Conservation (phyloP, 2,888 invertebrate species). For the Enoplolaimus lenunculus region DNA sequence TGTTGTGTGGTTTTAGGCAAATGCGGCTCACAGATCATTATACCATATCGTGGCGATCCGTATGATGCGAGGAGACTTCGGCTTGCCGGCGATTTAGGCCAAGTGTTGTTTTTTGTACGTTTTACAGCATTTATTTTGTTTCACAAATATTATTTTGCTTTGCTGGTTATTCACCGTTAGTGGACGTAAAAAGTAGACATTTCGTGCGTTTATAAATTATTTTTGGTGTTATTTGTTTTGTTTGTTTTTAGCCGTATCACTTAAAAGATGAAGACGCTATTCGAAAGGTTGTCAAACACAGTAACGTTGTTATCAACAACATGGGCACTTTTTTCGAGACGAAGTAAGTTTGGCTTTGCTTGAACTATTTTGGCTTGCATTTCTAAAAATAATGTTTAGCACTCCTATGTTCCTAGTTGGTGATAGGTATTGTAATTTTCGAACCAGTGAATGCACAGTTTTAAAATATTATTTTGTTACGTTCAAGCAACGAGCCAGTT, state of each 20-base stretch:
- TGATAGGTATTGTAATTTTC: no score
- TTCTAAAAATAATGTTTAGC: slow-evolving; percentile 22
- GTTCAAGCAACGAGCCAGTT: no score
- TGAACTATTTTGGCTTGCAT: slow-evolving; percentile 14
- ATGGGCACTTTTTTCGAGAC: slow-evolving; percentile 84
- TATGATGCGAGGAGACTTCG: slow-evolving; percentile 64
- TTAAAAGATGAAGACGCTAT: slow-evolving; percentile 72
- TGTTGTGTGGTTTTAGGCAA: slow-evolving; percentile 36
- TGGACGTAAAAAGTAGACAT: no score
- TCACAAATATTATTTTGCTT: no score
- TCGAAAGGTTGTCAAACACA: slow-evolving; percentile 58
- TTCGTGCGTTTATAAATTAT: no score
- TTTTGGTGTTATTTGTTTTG: no score
- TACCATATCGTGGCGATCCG: slow-evolving; percentile 77
- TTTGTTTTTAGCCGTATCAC: slow-evolving; percentile 61
- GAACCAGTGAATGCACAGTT: no score
- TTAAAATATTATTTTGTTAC: no score
- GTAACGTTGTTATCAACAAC: slow-evolving; percentile 89
- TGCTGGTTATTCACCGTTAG: no score
- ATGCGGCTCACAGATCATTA: slow-evolving; percentile 56
- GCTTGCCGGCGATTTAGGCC: slow-evolving; percentile 81
- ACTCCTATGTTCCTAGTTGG: no score
- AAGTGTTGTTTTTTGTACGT: slow-evolving; percentile 59
- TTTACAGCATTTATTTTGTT: no score
- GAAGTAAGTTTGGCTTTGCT: slow-evolving; percentile 44